Evolutionary conservation across 1,140 invertebrate genomes (phyloP).

Genomic region (Babylonia areolata): DNA sequence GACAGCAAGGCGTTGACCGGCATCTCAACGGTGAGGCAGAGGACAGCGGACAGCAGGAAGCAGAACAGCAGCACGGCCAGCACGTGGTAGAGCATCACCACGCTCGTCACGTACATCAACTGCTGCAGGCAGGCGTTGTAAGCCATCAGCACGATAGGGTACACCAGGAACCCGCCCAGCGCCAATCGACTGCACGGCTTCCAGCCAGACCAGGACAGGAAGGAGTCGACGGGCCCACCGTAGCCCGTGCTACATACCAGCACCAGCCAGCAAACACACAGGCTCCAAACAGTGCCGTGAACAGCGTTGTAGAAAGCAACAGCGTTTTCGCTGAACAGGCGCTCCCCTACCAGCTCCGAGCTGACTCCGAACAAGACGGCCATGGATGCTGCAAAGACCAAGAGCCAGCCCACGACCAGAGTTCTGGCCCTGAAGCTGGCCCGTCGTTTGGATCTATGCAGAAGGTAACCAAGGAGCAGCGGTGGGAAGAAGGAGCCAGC

Average conservation of each 20-base stretch:
- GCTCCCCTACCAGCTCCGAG: conserved; percentile 34
- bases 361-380: conserved; percentile 51
- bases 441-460: background rate
- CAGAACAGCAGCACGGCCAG: background rate
- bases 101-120: background rate
- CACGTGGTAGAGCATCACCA: background rate
- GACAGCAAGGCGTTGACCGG: background rate
- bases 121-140: conserved; percentile 15
- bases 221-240: conserved; percentile 49
- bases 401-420: conserved; percentile 42
- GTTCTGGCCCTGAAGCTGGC: background rate
- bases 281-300: conserved; percentile 72
- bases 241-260: conserved; percentile 71
- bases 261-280: conserved; percentile 75
- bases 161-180: conserved; percentile 38
- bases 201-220: conserved; percentile 42
- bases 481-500: conserved; percentile 17
- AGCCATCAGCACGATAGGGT: conserved; percentile 5
- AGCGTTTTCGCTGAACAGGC: conserved; percentile 26
- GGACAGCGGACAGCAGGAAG: background rate
- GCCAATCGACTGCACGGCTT: conserved; percentile 41
- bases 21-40: conserved; percentile 1
- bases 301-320: conserved; percentile 68
- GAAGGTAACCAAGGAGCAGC: background rate
- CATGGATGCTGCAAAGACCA: conserved; percentile 29